Conservation (phyloP, 2,797 vertebrate species). For the Clamator glandarius region DNA sequence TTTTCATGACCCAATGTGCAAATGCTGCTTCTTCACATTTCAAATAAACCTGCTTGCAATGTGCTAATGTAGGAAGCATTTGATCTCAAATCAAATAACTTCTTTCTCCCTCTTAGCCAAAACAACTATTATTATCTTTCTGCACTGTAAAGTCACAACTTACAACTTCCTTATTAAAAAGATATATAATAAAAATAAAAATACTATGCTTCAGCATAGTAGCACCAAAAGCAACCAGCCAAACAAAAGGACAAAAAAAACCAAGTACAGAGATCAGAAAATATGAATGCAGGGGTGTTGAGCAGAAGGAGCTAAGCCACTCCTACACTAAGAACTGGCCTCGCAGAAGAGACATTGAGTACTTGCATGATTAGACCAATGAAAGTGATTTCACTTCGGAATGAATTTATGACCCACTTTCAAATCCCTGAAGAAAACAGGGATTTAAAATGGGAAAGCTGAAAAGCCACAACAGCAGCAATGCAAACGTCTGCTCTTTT, state of each 20-base stretch:
- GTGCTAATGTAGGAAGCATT: not conserved
- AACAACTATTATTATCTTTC: not conserved
- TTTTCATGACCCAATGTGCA: not conserved
- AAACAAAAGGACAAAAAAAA: not conserved
- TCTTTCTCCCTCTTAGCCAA: not conserved
- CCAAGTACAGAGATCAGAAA: not conserved
- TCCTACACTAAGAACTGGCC: not conserved
- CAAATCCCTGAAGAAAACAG: slow-evolving; percentile 67
- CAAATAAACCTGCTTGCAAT: not conserved
- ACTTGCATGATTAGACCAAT: slow-evolving; percentile 59
- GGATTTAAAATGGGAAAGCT: slow-evolving; percentile 53
- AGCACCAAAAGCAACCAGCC: not conserved
- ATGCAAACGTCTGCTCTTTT: slow-evolving; percentile 19
- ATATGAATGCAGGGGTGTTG: not conserved
- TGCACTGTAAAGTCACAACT: not conserved
- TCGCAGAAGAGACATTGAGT: slow-evolving; percentile 51
- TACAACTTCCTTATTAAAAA: not conserved
- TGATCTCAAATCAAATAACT: not conserved
- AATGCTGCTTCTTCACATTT: not conserved
- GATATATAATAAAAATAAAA: not conserved
- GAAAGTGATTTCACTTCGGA: slow-evolving; percentile 65
- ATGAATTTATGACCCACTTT: slow-evolving; percentile 71
- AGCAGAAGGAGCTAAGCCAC: slow-evolving; percentile 37
- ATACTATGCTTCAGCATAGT: not conserved
- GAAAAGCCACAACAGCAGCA: slow-evolving; percentile 52